Evolutionary conservation across 2,113 vertebrate species (phyloP).

Genomic region (Orycteropus afer): DNA sequence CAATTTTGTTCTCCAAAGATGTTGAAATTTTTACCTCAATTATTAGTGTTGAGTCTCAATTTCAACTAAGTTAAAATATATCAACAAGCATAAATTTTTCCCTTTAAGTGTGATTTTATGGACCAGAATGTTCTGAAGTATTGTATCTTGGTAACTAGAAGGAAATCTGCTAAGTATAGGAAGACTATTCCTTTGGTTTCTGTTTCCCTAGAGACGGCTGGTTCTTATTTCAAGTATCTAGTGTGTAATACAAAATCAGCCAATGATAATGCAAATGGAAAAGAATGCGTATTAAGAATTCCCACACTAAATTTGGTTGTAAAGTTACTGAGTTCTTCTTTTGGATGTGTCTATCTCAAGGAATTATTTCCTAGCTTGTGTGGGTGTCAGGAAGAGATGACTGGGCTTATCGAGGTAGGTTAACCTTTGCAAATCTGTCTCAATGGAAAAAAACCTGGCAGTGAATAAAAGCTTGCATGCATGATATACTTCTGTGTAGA

Average conservation of each 20-base stretch:
- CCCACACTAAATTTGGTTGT: not conserved
- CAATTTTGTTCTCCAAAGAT: not conserved
- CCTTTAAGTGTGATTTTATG: not conserved
- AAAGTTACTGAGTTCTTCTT: not conserved
- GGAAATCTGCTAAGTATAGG: not conserved
- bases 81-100: not conserved
- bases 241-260: not conserved
- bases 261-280: not conserved
- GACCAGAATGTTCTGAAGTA: not conserved
- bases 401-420: not conserved
- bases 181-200: not conserved
- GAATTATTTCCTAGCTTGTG: not conserved
- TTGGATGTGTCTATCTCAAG: not conserved
- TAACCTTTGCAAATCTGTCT: constrained; percentile 4
- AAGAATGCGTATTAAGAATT: not conserved
- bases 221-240: not conserved
- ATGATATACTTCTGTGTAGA: not conserved
- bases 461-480: not conserved
- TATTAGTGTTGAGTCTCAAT: not conserved
- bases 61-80: not conserved
- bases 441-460: not conserved
- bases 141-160: not conserved
- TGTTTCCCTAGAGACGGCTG: not conserved
- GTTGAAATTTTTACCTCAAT: not conserved
- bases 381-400: not conserved